A percentile compares a stretch with the other conserved stretches of the same genome.
phyloP scores from a whole-genome alignment of 1,140 invertebrate species.

The Theocolax elegans region DNA sequence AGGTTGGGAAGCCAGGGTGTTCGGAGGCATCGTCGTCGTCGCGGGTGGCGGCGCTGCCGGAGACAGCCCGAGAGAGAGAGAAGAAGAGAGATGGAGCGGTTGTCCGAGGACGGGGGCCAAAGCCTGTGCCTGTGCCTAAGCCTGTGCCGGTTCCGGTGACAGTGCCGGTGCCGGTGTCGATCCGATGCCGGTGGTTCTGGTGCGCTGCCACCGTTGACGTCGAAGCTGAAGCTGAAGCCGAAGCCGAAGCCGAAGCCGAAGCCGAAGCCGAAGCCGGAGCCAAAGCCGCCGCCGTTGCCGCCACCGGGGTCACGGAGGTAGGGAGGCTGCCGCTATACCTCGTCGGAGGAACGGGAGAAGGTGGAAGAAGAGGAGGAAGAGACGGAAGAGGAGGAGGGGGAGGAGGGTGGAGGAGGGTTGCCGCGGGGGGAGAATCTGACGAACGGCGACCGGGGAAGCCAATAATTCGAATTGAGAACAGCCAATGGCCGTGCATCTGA shows the following conservation, averaged over 20 bases:
- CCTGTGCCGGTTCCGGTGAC: too few relatives aligned
- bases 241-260: too few relatives aligned
- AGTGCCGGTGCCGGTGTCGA: too few relatives aligned
- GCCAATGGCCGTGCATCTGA: conserved; percentile 68
- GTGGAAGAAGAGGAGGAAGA: conserved; percentile 24
- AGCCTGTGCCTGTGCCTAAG: too few relatives aligned
- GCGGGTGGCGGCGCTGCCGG: not conserved
- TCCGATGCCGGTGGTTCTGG: too few relatives aligned
- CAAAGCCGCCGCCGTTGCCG: conserved; percentile 37
- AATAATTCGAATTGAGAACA: conserved; percentile 69
- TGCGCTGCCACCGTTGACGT: too few relatives aligned
- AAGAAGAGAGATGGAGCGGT: not conserved
- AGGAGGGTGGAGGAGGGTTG: conserved; percentile 27
- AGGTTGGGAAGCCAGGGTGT: conserved; percentile 2
- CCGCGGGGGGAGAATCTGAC: conserved; percentile 56
- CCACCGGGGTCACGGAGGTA: not conserved
- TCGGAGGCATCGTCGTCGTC: not conserved
- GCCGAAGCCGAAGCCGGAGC: too few relatives aligned
- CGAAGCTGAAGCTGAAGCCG: too few relatives aligned
- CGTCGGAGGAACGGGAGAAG: conserved; percentile 10
- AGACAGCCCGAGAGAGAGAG: not conserved
- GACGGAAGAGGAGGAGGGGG: conserved; percentile 24
- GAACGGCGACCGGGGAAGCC: conserved; percentile 66
- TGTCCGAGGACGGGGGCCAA: not conserved
- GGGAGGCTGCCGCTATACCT: not conserved